phyloP scores from a whole-genome alignment of 2,113 vertebrate genomes.

The Grus americana region DNA sequence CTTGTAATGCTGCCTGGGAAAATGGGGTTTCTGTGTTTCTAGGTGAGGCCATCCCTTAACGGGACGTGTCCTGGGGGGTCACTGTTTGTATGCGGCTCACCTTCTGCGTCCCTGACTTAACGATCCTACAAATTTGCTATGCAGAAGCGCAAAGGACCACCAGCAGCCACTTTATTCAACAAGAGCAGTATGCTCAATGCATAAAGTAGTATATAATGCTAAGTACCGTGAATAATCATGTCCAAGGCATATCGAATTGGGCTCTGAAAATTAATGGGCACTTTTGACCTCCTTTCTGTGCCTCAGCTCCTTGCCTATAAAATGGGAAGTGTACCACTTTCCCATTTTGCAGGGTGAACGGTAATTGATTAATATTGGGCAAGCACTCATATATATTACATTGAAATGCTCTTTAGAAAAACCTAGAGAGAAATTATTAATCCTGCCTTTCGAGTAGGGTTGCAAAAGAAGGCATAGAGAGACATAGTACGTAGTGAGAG shows the following conservation, averaged over 20 bases:
- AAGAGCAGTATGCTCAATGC: not conserved
- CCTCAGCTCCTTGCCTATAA: not conserved
- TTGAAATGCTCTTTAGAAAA: not conserved
- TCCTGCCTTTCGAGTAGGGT: not conserved
- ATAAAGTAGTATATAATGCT: not conserved
- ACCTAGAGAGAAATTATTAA: not conserved
- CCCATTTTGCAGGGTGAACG: not conserved
- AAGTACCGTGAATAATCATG: conserved; percentile 6
- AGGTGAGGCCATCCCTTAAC: not conserved
- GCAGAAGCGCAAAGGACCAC: not conserved
- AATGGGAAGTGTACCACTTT: not conserved
- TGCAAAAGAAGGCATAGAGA: not conserved
- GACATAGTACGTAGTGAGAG: not conserved
- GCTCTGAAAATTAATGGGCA: conserved; percentile 16
- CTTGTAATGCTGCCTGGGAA: not conserved
- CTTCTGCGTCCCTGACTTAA: not conserved
- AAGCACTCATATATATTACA: not conserved
- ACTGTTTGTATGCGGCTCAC: not conserved
- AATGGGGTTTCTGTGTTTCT: not conserved
- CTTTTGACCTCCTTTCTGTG: conserved; percentile 31
- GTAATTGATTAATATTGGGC: not conserved
- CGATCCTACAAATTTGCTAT: not conserved
- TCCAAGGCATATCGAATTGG: not conserved
- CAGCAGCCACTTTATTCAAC: not conserved
- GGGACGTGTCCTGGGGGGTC: not conserved